Evolutionary conservation across 2,797 vertebrate species (phyloP).

Genomic region (Prionace glauca): DNA sequence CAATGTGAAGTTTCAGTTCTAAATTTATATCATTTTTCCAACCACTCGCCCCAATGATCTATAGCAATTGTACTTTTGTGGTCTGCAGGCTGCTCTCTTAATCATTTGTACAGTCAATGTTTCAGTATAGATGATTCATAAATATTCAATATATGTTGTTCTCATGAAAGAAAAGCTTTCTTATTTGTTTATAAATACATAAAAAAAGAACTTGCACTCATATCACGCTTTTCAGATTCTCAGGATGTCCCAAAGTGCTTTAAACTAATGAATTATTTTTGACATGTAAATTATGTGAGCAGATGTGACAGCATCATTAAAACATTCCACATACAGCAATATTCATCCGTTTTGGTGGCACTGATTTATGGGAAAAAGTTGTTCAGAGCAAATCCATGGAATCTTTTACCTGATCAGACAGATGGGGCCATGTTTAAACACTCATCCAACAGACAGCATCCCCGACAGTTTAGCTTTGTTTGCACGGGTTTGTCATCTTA

Average conservation of each 20-base stretch:
- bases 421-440: background rate
- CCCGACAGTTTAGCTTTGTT: background rate
- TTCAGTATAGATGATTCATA: conserved; percentile 6
- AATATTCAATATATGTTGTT: background rate
- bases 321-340: background rate
- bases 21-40: background rate
- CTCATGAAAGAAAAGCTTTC: background rate
- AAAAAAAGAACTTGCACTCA: background rate
- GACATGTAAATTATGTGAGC: background rate
- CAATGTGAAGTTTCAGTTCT: conserved; percentile 24
- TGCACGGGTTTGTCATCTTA: background rate
- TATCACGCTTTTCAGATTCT: background rate
- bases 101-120: background rate
- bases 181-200: conserved; percentile 9
- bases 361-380: background rate
- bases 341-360: background rate
- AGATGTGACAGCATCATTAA: background rate
- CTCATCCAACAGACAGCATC: background rate
- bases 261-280: background rate
- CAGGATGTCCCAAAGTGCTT: background rate
- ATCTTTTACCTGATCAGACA: background rate
- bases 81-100: conserved; percentile 4
- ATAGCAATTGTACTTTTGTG: conserved; percentile 2
- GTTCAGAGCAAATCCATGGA: background rate
- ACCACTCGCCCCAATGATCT: background rate